Evolutionary conservation across 92 coral and sea anemone species (phyloP).

Genomic region (Nematostella vectensis): DNA sequence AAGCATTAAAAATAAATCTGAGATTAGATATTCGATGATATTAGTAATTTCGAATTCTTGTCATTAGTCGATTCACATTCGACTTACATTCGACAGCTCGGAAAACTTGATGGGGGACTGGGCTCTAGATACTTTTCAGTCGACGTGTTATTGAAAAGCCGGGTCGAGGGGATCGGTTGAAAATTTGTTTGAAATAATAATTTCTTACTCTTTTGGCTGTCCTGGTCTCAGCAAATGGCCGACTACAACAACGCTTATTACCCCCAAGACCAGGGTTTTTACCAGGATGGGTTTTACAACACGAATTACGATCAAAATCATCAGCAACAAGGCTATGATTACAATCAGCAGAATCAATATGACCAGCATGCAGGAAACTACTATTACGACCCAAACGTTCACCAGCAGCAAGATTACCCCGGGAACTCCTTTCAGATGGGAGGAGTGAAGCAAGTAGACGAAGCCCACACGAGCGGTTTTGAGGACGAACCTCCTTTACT

Average conservation of each 20-base stretch:
- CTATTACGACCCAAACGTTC: slow-evolving; percentile 45
- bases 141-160: too few relatives aligned
- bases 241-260: slow-evolving; percentile 41
- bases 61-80: too few relatives aligned
- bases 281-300: slow-evolving; percentile 79
- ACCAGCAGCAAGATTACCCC: slow-evolving; percentile 54
- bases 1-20: too few relatives aligned
- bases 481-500: slow-evolving; percentile 91
- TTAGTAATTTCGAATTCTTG: too few relatives aligned
- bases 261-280: slow-evolving; percentile 56
- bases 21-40: too few relatives aligned
- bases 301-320: slow-evolving; percentile 60
- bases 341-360: slow-evolving; percentile 27
- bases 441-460: slow-evolving; percentile 58
- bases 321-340: slow-evolving; percentile 18
- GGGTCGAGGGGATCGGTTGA: too few relatives aligned
- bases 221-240: slow-evolving; percentile 37
- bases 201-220: too few relatives aligned
- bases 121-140: too few relatives aligned
- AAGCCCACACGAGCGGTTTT: slow-evolving; percentile 75
- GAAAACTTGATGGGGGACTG: too few relatives aligned
- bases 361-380: slow-evolving; percentile 38
- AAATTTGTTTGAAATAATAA: too few relatives aligned
- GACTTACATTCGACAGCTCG: too few relatives aligned
- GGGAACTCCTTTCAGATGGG: slow-evolving; percentile 25